Conservation (phyloP, 2,113 vertebrate genomes). For the Taxidea taxus region DNA sequence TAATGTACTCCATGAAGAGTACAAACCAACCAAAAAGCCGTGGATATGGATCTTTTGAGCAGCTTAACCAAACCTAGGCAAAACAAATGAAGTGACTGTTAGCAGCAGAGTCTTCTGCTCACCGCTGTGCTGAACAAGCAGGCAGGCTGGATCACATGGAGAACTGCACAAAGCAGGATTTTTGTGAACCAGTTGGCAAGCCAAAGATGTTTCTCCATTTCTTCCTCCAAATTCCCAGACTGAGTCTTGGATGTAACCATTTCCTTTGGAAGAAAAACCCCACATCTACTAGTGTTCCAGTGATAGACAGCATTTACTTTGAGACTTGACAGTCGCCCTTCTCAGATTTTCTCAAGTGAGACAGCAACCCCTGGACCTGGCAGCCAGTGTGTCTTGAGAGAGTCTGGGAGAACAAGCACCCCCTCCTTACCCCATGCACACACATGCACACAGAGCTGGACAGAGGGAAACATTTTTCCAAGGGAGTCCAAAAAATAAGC, state of each 20-base stretch:
- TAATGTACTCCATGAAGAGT: neutral
- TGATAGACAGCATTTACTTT: neutral
- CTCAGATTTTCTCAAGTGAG: neutral
- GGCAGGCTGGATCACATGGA: neutral
- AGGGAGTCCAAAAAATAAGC: neutral
- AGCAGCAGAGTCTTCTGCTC: neutral
- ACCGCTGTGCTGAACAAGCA: neutral
- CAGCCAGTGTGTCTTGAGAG: neutral
- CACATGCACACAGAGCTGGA: neutral
- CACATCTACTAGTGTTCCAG: neutral
- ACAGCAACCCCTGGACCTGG: neutral
- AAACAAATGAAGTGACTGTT: neutral
- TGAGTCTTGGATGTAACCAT: neutral
- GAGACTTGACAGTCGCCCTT: neutral
- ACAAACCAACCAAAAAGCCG: neutral
- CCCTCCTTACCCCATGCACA: accelerated
- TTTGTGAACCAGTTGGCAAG: neutral
- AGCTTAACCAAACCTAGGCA: neutral
- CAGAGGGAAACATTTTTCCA: neutral
- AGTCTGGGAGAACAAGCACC: neutral
- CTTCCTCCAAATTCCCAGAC: neutral
- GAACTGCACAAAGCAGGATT: neutral
- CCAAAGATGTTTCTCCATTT: neutral
- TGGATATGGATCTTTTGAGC: neutral
- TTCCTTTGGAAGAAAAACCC: neutral